phyloP scores from a whole-genome alignment of 2,888 invertebrate genomes.

The Byasa hedistus region DNA sequence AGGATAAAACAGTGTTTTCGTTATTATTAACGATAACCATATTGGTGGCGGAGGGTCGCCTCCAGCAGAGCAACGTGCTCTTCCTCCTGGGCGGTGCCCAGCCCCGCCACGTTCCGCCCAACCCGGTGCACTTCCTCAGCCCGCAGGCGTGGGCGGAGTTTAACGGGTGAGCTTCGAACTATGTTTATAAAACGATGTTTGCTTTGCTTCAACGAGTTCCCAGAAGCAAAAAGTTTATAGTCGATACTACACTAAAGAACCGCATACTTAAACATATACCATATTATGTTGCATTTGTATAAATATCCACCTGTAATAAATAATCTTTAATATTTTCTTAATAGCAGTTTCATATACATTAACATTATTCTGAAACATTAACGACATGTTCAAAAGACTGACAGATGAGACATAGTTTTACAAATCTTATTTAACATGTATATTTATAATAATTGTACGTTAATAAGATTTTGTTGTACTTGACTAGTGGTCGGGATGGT shows the following conservation, averaged over 20 bases:
- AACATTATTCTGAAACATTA: neutral
- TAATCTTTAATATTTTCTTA: neutral
- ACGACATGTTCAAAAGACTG: too few relatives aligned
- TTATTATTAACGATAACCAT: slow-evolving; percentile 86
- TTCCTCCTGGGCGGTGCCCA: slow-evolving; percentile 92
- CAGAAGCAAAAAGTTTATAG: slow-evolving; percentile 5
- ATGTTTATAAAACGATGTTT: slow-evolving; percentile 8
- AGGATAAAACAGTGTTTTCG: slow-evolving; percentile 95
- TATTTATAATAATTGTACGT: too few relatives aligned
- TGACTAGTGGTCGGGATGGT: too few relatives aligned
- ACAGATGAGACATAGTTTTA: too few relatives aligned
- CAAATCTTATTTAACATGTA: too few relatives aligned
- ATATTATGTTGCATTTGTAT: neutral
- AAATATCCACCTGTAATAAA: neutral
- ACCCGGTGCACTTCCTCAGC: slow-evolving; percentile 64
- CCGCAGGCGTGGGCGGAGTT: slow-evolving; percentile 70
- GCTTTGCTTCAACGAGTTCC: slow-evolving; percentile 14
- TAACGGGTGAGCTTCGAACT: slow-evolving; percentile 52
- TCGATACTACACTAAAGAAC: neutral
- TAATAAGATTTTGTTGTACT: too few relatives aligned
- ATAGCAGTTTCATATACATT: neutral
- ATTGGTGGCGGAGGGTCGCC: slow-evolving; percentile 79
- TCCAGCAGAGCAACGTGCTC: slow-evolving; percentile 86
- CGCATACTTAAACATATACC: neutral
- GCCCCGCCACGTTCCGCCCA: slow-evolving; percentile 52